Percentiles rank a stretch among this genome's conserved stretches.
These are phyloP conservation scores for Drosophila navojoa DNA, from an alignment of 1,140 invertebrate genomes.

Conservation along the genomic window DNA sequence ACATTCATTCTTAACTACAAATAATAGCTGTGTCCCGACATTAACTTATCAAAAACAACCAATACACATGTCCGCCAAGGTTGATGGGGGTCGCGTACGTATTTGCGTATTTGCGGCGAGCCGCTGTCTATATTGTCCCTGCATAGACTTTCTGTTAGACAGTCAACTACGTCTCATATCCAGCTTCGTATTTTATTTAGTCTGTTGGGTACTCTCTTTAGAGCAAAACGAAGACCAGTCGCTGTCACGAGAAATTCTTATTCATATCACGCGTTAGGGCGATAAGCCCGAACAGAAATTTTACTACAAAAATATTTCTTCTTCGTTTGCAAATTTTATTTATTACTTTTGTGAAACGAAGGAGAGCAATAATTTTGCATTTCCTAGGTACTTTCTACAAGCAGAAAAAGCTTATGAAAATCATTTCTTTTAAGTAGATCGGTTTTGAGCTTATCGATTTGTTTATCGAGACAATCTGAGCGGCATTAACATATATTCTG, in stretches of 20 bases:
- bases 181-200: conserved; percentile 43
- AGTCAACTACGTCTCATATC: conserved; percentile 36
- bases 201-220: conserved; percentile 42
- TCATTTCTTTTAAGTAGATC: too few relatives aligned
- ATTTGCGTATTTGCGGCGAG: conserved; percentile 18
- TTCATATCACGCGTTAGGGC: conserved; percentile 64
- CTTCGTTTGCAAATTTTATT: background rate
- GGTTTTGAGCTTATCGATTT: too few relatives aligned
- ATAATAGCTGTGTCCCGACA: conserved; percentile 74
- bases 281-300: conserved; percentile 33
- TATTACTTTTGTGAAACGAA: background rate
- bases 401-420: too few relatives aligned
- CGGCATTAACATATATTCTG: background rate
- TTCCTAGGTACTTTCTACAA: too few relatives aligned
- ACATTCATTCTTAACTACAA: conserved; percentile 61
- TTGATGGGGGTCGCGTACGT: conserved; percentile 21
- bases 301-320: background rate
- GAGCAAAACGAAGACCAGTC: conserved; percentile 24
- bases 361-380: too few relatives aligned
- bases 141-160: background rate
- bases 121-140: conserved; percentile 10
- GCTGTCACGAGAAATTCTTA: conserved; percentile 54
- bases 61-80: conserved; percentile 38
- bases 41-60: conserved; percentile 74
- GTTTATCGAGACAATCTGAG: too few relatives aligned